Evolutionary conservation across 2,888 invertebrate genomes (phyloP).

Genomic region (Cylindroiulus punctatus): DNA sequence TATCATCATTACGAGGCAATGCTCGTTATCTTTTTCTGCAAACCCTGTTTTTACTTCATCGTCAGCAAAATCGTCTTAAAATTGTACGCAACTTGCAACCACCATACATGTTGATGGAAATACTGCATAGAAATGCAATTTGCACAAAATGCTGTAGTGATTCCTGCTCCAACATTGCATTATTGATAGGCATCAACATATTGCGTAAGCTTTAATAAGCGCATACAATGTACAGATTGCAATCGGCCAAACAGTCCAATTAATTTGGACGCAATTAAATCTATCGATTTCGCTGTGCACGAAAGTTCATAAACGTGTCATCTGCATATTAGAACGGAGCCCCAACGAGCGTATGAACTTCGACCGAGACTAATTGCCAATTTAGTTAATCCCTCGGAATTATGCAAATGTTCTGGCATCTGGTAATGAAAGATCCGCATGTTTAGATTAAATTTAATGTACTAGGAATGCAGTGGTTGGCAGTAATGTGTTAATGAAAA

Average conservation of each 20-base stretch:
- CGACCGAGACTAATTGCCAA: not conserved
- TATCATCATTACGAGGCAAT: not conserved
- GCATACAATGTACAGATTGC: not conserved
- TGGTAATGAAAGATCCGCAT: not conserved
- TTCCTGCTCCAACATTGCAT: not conserved
- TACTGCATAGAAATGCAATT: not conserved
- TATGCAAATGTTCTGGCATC: not conserved
- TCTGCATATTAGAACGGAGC: slow-evolving; percentile 1
- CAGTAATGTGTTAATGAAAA: not conserved
- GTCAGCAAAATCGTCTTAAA: not conserved
- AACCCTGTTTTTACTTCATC: not conserved
- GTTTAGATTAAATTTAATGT: not conserved
- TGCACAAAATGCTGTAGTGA: not conserved
- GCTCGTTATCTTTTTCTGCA: not conserved
- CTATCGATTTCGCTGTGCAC: not conserved
- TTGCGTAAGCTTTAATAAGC: not conserved
- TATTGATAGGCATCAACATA: not conserved
- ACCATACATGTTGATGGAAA: not conserved
- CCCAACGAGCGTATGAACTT: not conserved
- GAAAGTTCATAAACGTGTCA: slow-evolving; percentile 6
- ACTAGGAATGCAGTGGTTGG: not conserved
- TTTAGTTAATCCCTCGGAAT: slow-evolving; percentile 3
- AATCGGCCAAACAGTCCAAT: not conserved
- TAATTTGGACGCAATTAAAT: slow-evolving; percentile 5
- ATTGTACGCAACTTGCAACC: not conserved